These are phyloP conservation scores for Coleophora deauratella DNA, from an alignment of 2,888 invertebrate species.

Conservation along the genomic window DNA sequence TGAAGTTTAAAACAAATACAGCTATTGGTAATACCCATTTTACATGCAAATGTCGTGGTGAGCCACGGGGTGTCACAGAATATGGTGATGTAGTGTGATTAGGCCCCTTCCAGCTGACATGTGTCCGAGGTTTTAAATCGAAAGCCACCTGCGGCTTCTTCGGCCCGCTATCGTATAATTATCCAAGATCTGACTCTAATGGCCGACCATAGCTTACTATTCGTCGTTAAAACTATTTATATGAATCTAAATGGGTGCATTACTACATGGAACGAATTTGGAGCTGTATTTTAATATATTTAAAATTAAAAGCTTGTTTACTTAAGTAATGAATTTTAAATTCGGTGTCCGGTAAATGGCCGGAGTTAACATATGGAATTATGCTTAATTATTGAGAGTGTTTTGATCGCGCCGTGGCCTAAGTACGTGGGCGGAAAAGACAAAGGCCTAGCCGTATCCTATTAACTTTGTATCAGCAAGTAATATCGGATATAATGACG, in stretches of 20 bases:
- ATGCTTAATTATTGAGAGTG: conserved; percentile 10
- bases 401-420: conserved; percentile 9
- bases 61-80: conserved; percentile 1
- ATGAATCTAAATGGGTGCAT: conserved; percentile 35
- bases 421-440: conserved; percentile 19
- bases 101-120: conserved; percentile 8
- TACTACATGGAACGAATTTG: conserved; percentile 25
- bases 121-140: conserved; percentile 25
- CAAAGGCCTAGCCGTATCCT: conserved; percentile 22
- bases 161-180: conserved; percentile 41
- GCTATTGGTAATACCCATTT: too few species aligned
- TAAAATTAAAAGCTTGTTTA: conserved; percentile 43
- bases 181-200: conserved; percentile 47
- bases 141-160: conserved; percentile 56
- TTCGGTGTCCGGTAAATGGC: conserved; percentile 11
- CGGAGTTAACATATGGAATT: conserved; percentile 9
- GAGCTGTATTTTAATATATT: conserved; percentile 26
- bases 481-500: conserved; percentile 50
- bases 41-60: background rate
- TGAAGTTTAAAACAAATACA: too few species aligned
- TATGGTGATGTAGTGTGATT: conserved; percentile 13
- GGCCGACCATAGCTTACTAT: conserved; percentile 40
- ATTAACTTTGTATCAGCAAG: conserved; percentile 42
- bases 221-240: conserved; percentile 45
- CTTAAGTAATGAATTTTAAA: conserved; percentile 43